Base-by-base conservation (phyloP, 2,888 invertebrate genomes). In the Oligia fasciuncula region DNA sequence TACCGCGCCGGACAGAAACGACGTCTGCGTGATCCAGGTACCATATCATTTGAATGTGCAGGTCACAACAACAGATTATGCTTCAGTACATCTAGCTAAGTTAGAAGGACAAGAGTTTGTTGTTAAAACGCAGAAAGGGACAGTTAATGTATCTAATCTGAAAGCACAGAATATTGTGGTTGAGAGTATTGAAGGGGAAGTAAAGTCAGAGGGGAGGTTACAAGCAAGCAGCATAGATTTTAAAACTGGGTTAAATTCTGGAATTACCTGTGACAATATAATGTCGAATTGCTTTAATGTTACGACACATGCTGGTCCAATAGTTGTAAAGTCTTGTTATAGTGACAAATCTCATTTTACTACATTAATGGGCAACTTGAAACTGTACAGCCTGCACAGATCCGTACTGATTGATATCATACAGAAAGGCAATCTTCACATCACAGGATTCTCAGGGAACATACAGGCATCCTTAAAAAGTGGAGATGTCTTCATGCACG, bases 21-120 rank as follows among this genome's bases (percentile, higher is more conserved):
- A 97, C 75, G 94, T 97, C 2, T 97, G 97, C 80, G 88, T 97
- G 78, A 95, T 97, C 89, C 94, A 95, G 87, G 95, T 97, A 65
- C 97, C 97, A n/a, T 96, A 97, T 84, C 94, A 97, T 79, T 91
- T 97, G 35, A 96, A 95, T 84, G 95, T 97, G 17, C 95, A 96
- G 87, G 96, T 97, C 8, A 94, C 94, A 68, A 93, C 97, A 1
- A 95, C 95, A 46, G 96, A 97, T 2, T 92, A 92, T 81, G 97
- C 97, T 0, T 95, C 96, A 23, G 96, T 97, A 19, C 93, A 95
- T 83, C 88, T 97, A 82, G 89, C 93, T 0, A 95, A 95, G 79
- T 86, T 97, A 80, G 97, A 97, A 90, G 96, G 96, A 0, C 94
- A 95, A 23, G 96, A 97, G 81, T 96, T 97, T 85, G 89, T 94